Percentiles rank a stretch among this genome's conserved stretches.
These are phyloP conservation scores for Lycophotia porphyrea DNA, from an alignment of 2,888 invertebrate genomes.

Conservation along the genomic window DNA sequence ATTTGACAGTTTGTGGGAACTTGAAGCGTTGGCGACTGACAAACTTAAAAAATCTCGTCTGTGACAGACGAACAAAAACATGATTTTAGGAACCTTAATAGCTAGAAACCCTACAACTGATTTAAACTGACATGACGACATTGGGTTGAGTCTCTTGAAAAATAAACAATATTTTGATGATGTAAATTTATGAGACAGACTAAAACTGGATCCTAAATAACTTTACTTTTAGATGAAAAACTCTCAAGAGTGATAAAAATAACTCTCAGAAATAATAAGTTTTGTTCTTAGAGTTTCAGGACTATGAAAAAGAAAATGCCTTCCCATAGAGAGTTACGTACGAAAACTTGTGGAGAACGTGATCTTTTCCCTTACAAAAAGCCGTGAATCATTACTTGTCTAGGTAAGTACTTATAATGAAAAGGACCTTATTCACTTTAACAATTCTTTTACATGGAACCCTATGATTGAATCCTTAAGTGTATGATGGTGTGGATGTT, in stretches of 20 bases:
- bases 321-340: constrained; percentile 11
- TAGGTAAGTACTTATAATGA: not conserved
- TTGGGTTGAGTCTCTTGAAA: no score
- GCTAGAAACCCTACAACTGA: not conserved
- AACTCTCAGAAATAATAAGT: constrained; percentile 18
- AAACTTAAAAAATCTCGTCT: not conserved
- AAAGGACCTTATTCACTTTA: not conserved
- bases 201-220: not conserved
- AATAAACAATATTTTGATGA: not conserved
- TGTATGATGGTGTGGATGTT: not conserved
- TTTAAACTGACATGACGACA: not conserved
- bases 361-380: constrained; percentile 2
- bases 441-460: not conserved
- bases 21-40: no score
- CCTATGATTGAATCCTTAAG: not conserved
- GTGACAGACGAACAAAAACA: not conserved
- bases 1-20: no score
- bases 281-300: constrained; percentile 28
- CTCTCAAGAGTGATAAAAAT: constrained; percentile 33
- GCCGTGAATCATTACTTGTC: constrained; percentile 4
- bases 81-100: no score
- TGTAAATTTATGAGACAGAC: not conserved
- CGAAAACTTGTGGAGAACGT: constrained; percentile 17
- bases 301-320: constrained; percentile 24
- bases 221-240: not conserved